Percentiles rank a stretch among this genome's conserved stretches.
phyloP scores from a whole-genome alignment of 2,113 vertebrate genomes.

The Cyprinus carpio region DNA sequence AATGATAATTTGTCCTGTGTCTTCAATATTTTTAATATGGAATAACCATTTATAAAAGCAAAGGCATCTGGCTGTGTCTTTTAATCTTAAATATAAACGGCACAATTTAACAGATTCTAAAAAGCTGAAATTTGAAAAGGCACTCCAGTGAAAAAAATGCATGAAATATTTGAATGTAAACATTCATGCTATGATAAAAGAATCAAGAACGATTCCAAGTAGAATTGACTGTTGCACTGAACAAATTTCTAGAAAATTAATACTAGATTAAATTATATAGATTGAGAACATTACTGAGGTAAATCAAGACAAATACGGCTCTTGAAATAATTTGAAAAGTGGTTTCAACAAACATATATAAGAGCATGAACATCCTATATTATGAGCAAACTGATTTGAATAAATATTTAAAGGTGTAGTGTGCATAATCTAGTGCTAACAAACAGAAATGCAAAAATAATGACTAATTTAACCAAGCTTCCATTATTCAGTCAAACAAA shows the following conservation, averaged over 20 bases:
- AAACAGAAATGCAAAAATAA: background rate
- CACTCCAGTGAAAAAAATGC: background rate
- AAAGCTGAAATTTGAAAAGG: background rate
- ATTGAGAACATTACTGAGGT: constrained; percentile 16
- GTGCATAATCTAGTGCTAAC: background rate
- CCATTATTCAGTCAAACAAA: background rate
- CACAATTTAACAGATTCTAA: background rate
- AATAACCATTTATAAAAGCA: background rate
- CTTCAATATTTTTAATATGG: background rate
- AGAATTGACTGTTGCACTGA: background rate
- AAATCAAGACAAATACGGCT: constrained; percentile 12
- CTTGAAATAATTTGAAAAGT: background rate
- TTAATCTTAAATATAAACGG: background rate
- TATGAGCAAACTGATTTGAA: background rate
- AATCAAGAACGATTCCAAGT: background rate
- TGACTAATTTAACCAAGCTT: background rate
- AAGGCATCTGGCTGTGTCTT: background rate
- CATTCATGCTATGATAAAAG: constrained; percentile 14
- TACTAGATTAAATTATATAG: background rate
- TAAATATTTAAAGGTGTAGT: constrained; percentile 5
- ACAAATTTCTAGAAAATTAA: background rate
- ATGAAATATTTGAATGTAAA: constrained; percentile 15
- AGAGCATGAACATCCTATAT: background rate
- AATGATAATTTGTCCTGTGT: background rate
- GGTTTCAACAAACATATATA: background rate